Evolutionary conservation across 2,888 invertebrate species (phyloP), one percentile per base, ranked within the genome.

Genomic region (Acanthococcus lagerstroemiae): DNA sequence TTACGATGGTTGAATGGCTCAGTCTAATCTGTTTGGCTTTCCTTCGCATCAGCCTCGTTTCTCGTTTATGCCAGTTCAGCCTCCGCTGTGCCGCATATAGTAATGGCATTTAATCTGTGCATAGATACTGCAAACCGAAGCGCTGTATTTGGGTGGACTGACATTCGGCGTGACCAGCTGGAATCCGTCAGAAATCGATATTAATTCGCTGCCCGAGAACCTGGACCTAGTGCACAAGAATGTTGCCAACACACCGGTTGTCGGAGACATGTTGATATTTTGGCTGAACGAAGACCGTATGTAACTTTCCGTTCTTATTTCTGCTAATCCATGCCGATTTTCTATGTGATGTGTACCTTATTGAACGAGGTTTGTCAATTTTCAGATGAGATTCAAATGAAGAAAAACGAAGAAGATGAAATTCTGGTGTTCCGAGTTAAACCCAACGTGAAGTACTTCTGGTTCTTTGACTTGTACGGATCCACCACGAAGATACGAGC

Each of bases 151-250:
- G 25, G 95, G 96, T 2, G 90, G 92, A 37, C 77, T 99, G 65
- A 90, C 95, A 0, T 83, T 97, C 56, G 97, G 97, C 0, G 78
- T 97, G 61, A 99, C 97, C 0, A 91, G 95, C 0, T 95, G 95
- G 77, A 91, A 97, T 77, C 97, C 97, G 0, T 82, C 84, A 0
- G 82, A 82, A 1, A 76, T 96, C 21, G 81, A 84, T 67, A 80
- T 84, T 0, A 80, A 82, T 46, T 90, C 91, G 72, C 77, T 95
- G 52, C 95, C 95, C 0, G 91, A 91, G 71, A 94, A 95, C 75
- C 88, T 93, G 0, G 94, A 95, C 74, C 95, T 97, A 0, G 91
- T 96, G 9, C 87, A 90, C 72, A 88, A 95, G 72, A 94, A 97
- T 74, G 90, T 93, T 0, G 93, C 91, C 0, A 85, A 88, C 55